Base-by-base conservation (phyloP, 2,797 vertebrate genomes). In the Remorina albescens region DNA sequence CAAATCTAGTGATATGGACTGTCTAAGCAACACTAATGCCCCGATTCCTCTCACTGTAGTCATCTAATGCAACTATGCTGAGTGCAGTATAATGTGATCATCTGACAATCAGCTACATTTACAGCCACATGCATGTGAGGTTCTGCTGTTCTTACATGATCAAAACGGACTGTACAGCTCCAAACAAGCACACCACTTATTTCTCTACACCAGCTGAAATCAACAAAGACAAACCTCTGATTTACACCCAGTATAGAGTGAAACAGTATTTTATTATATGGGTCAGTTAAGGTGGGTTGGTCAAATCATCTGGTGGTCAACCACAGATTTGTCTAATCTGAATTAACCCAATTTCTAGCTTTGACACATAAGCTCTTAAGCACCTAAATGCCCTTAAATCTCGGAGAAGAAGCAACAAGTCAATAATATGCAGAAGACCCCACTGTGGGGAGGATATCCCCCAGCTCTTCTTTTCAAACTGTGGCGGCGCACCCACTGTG, bases 281-380 rank as follows among this genome's bases (percentile, higher is more conserved):
- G 68, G 60, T 69, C 67, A n/a, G 58, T 55, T 57, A 46, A 71
- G 74, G 60, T 46, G 74, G 70, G 63, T 60, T 50, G 37, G 23
- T 51, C 34, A 19, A 50, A 72, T 16, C 74, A 46, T 42, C 60
- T 8, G 79, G 86, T 87, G 92, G 91, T 90, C 70, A 57, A 74
- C 70, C 63, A 32, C 67, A 67, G 50, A 83, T 81, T 74, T 6
- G 21, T 74, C 81, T 91, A 91, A 93, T 91, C 90, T 92, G 84
- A 91, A 92, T 90, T 91, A 93, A 92, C 88, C 87, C 84, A 76
- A 81, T 91, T 92, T 91, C 87, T 85, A 68, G 83, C 81, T 84
- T 79, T 76, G 85, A 84, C 83, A 61, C 67, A 54, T 91, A 92
- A 92, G 91, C 89, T 87, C 73, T 89, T 93, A 90, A 93, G 84